A percentile compares a stretch with the other conserved stretches of the same genome.
Conservation (phyloP, 1,140 invertebrate genomes). For the Drosophila sproati region DNA sequence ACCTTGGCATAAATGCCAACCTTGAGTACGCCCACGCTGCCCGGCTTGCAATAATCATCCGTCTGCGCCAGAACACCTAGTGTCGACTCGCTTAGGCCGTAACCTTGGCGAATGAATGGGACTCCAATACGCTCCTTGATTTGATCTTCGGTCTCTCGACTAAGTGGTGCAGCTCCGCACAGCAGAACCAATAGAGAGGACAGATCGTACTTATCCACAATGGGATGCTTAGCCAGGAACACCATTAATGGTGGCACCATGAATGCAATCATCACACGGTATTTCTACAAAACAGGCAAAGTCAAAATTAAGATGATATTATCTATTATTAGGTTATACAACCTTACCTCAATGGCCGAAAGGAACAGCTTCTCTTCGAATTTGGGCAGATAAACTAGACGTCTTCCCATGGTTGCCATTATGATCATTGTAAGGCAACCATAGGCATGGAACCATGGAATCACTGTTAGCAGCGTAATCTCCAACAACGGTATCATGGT, state of each 20-base stretch:
- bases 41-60: constrained; percentile 85
- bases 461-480: constrained; percentile 84
- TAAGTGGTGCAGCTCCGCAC: constrained; percentile 86
- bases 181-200: constrained; percentile 86
- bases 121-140: constrained; percentile 85
- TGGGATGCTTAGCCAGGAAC: constrained; percentile 88
- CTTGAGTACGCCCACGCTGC: constrained; percentile 87
- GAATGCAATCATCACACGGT: constrained; percentile 86
- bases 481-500: constrained; percentile 60
- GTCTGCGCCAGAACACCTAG: constrained; percentile 74
- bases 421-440: constrained; percentile 86
- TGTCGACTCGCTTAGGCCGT: constrained; percentile 90
- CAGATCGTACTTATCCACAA: constrained; percentile 87
- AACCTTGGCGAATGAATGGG: constrained; percentile 87
- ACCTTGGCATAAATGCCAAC: constrained; percentile 88
- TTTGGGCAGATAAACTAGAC: constrained; percentile 87
- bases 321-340: no score
- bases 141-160: constrained; percentile 78
- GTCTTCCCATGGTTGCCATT: constrained; percentile 85
- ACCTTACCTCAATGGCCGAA: constrained; percentile 86
- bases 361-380: constrained; percentile 90
- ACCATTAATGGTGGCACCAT: constrained; percentile 88
- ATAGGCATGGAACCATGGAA: constrained; percentile 89
- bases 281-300: constrained; percentile 57
- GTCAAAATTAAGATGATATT: background rate